phyloP scores from a whole-genome alignment of 2,888 invertebrate species.

The Cantharis flavilabris region DNA sequence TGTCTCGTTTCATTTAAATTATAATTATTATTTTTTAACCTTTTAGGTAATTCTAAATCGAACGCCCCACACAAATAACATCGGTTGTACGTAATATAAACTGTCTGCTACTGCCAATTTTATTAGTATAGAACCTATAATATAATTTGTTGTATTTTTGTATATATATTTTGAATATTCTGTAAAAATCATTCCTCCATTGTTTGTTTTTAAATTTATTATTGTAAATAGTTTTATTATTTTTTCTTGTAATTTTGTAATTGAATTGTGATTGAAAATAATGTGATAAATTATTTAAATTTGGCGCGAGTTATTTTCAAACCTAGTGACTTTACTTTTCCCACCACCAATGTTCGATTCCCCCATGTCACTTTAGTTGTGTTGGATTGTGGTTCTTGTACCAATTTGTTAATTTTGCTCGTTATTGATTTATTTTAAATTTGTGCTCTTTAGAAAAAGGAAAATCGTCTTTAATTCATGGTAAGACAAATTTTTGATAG shows the following conservation, averaged over 20 bases:
- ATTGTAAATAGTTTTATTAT: conserved; percentile 16
- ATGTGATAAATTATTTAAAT: conserved; percentile 12
- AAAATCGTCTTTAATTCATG: neutral
- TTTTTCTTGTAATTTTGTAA: conserved; percentile 19
- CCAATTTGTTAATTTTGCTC: neutral
- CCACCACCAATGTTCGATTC: neutral
- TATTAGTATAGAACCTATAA: conserved; percentile 34
- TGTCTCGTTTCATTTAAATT: neutral
- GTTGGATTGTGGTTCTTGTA: neutral
- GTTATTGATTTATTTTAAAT: conserved; percentile 1
- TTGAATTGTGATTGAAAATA: conserved; percentile 15
- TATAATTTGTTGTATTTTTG: conserved; percentile 31
- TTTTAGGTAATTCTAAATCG: conserved; percentile 37
- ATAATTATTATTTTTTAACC: neutral
- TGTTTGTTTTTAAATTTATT: conserved; percentile 19
- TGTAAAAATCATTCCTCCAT: conserved; percentile 29
- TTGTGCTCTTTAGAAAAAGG: neutral
- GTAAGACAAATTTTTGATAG: neutral
- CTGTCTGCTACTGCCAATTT: conserved; percentile 39
- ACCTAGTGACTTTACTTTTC: neutral
- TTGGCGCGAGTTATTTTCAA: conserved; percentile 1
- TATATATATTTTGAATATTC: conserved; percentile 32
- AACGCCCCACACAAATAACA: conserved; percentile 39
- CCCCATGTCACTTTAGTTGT: neutral
- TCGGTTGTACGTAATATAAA: conserved; percentile 8